phyloP scores from a whole-genome alignment of 2,888 invertebrate genomes.

The Sicus ferrugineus region DNA sequence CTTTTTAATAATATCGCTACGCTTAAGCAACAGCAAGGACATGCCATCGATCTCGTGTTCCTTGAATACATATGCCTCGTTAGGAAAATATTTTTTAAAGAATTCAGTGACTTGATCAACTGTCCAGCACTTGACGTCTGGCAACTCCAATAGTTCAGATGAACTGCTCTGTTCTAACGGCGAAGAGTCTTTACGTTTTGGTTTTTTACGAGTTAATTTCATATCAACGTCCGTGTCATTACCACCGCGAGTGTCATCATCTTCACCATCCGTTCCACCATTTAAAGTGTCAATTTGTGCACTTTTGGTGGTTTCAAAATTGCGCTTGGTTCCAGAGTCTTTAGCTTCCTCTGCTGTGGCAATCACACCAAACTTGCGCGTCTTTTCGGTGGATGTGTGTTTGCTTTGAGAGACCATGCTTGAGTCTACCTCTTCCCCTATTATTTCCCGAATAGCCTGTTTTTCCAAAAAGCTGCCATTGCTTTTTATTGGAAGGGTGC shows the following conservation, averaged over 20 bases:
- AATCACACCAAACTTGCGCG: conserved; percentile 32
- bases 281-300: conserved; percentile 1
- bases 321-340: conserved; percentile 24
- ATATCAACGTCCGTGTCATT: conserved; percentile 12
- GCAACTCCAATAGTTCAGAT: conserved; percentile 46
- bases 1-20: conserved; percentile 84
- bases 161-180: conserved; percentile 34
- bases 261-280: background rate
- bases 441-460: conserved; percentile 45
- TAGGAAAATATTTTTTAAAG: conserved; percentile 79
- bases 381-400: too few relatives aligned
- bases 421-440: conserved; percentile 42
- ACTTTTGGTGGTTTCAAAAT: background rate
- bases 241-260: background rate
- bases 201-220: conserved; percentile 23
- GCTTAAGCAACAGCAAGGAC: conserved; percentile 82
- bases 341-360: conserved; percentile 37
- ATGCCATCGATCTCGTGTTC: conserved; percentile 93
- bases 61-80: conserved; percentile 81
- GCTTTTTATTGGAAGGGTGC: conserved; percentile 56
- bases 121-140: conserved; percentile 70
- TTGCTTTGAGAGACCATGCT: too few relatives aligned
- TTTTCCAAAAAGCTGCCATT: conserved; percentile 41
- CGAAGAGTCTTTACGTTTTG: conserved; percentile 25
- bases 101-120: conserved; percentile 83